Evolutionary conservation across 92 coral and sea anemone genomes (phyloP).

Genomic region (Epizoanthus ramosus): DNA sequence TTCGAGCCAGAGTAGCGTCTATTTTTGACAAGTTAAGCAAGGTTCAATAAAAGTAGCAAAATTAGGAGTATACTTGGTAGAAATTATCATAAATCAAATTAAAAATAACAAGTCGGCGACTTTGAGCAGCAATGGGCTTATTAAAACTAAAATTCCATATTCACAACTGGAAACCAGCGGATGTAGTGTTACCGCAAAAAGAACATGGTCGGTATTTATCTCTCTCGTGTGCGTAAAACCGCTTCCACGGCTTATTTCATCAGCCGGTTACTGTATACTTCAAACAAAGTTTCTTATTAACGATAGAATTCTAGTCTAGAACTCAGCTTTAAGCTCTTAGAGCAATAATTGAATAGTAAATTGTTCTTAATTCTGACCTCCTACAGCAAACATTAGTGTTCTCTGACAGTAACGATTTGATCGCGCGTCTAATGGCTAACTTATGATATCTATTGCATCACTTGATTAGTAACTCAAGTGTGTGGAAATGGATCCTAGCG

Average conservation of each 20-base stretch:
- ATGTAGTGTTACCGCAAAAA: constrained; percentile 6
- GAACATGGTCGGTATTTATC: not conserved
- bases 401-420: constrained; percentile 17
- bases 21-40: constrained; percentile 38
- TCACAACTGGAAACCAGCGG: constrained; percentile 19
- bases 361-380: constrained; percentile 24
- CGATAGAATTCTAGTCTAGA: not conserved
- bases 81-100: constrained; percentile 79
- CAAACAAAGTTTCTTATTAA: not conserved
- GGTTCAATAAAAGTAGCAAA: constrained; percentile 8
- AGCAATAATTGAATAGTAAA: constrained; percentile 15
- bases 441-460: not conserved
- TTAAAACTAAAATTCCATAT: constrained; percentile 36
- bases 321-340: constrained; percentile 10
- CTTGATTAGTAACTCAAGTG: not conserved
- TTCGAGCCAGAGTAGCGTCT: not conserved
- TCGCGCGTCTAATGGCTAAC: constrained; percentile 11
- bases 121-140: constrained; percentile 54
- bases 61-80: constrained; percentile 35
- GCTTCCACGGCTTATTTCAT: not conserved
- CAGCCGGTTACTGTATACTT: constrained; percentile 11
- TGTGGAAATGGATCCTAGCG: not conserved
- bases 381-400: constrained; percentile 11
- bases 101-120: constrained; percentile 67
- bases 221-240: not conserved